Evolutionary conservation across 2,113 vertebrate species (phyloP).

Genomic region (Theristicus caerulescens): DNA sequence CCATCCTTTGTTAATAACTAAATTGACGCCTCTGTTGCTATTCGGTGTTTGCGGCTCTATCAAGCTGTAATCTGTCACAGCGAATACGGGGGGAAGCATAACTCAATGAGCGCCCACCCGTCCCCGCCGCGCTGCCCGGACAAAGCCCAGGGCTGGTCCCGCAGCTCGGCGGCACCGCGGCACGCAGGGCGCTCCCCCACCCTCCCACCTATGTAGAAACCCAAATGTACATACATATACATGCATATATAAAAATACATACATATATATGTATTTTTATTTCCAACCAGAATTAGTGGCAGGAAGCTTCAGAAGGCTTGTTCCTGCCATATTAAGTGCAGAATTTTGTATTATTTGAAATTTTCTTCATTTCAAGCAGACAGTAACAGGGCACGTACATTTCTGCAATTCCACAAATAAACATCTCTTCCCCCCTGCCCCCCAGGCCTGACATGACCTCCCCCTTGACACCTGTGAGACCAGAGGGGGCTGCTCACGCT

Average conservation of each 20-base stretch:
- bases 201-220: rapidly evolving
- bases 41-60: neutral
- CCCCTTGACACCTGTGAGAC: rapidly evolving
- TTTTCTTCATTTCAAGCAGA: neutral
- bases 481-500: rapidly evolving
- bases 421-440: neutral
- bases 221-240: rapidly evolving
- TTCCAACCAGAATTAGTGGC: neutral
- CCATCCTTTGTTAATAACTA: constrained; percentile 65
- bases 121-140: rapidly evolving
- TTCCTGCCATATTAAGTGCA: neutral
- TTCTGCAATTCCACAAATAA: neutral
- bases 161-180: neutral
- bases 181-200: neutral
- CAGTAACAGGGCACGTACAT: rapidly evolving
- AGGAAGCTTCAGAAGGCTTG: neutral
- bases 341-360: neutral
- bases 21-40: neutral
- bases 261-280: rapidly evolving
- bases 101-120: rapidly evolving
- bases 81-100: neutral
- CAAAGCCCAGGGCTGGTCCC: neutral
- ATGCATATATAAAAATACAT: neutral
- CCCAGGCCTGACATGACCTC: neutral
- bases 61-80: constrained; percentile 32